Percentiles rank a stretch among this genome's conserved stretches.
Conservation (phyloP, 2,797 vertebrate genomes). For the Taenioides sp. region DNA sequence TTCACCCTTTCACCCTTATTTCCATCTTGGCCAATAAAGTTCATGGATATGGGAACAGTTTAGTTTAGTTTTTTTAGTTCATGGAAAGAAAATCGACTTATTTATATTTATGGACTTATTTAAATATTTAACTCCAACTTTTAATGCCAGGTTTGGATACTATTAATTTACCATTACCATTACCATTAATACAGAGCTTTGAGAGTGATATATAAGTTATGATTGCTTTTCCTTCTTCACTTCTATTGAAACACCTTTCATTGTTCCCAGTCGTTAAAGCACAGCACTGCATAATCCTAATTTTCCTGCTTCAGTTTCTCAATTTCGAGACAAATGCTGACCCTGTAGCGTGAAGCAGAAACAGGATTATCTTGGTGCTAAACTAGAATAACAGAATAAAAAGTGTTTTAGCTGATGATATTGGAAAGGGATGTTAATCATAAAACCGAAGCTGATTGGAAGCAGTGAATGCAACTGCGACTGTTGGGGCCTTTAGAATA, state of each 20-base stretch:
- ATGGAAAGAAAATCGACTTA: not conserved
- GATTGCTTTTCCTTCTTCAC: not conserved
- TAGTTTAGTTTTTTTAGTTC: not conserved
- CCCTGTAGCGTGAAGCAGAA: constrained; percentile 26
- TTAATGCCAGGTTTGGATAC: not conserved
- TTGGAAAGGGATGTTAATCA: constrained; percentile 68
- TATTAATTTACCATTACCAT: not conserved
- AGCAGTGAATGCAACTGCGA: constrained; percentile 42
- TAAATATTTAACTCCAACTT: not conserved
- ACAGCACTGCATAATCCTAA: constrained; percentile 22
- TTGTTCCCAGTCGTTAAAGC: not conserved
- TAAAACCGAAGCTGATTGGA: constrained; percentile 58
- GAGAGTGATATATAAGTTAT: not conserved
- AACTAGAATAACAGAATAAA: constrained; percentile 59
- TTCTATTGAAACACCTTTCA: not conserved
- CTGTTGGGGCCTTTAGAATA: constrained; percentile 61
- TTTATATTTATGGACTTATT: too few relatives aligned
- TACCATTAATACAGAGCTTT: not conserved
- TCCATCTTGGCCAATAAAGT: not conserved
- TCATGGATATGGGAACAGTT: not conserved
- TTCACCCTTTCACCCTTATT: too few relatives aligned
- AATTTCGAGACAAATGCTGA: constrained; percentile 37
- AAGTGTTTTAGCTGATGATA: constrained; percentile 58
- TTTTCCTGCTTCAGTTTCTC: constrained; percentile 18
- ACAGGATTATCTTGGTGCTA: constrained; percentile 42